Conservation (phyloP, 2,888 invertebrate species). For the Tinea semifulvella region DNA sequence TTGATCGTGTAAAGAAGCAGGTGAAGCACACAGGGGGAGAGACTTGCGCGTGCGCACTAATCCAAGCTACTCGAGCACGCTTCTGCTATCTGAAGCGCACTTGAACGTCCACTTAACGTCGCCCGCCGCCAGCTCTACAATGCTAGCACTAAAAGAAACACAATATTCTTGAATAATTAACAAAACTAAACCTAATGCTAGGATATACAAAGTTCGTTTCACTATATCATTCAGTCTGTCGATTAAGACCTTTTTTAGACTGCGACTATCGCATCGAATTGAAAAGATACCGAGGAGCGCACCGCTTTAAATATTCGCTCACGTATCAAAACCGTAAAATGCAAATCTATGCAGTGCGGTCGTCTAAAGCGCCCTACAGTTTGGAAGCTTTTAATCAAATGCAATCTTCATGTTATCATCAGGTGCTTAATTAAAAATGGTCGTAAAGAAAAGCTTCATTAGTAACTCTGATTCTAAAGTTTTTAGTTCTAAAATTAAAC, state of each 20-base stretch:
- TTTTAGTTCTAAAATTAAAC: background rate
- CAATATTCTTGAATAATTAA: background rate
- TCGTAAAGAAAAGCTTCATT: background rate
- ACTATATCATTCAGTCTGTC: background rate
- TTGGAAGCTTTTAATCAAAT: conserved; percentile 53
- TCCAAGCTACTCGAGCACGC: conserved; percentile 55
- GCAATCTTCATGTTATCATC: conserved; percentile 53
- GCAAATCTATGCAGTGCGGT: conserved; percentile 64
- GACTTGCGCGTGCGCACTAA: conserved; percentile 20
- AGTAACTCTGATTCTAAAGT: background rate
- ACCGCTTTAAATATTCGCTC: conserved; percentile 58
- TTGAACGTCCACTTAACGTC: conserved; percentile 47
- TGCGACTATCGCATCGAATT: conserved; percentile 33
- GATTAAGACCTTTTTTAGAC: conserved; percentile 6
- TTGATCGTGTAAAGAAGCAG: conserved; percentile 31
- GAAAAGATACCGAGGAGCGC: conserved; percentile 60
- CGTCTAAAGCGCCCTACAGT: conserved; percentile 45
- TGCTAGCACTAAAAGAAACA: background rate
- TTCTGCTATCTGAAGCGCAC: conserved; percentile 53
- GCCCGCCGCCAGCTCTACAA: conserved; percentile 18
- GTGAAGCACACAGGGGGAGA: conserved; percentile 40
- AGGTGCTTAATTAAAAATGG: too few relatives aligned
- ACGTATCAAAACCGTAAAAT: conserved; percentile 65
- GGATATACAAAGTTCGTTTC: conserved; percentile 4
- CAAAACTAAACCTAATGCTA: conserved; percentile 1